Conservation (phyloP, 2,888 invertebrate genomes). For the Automeris io region DNA sequence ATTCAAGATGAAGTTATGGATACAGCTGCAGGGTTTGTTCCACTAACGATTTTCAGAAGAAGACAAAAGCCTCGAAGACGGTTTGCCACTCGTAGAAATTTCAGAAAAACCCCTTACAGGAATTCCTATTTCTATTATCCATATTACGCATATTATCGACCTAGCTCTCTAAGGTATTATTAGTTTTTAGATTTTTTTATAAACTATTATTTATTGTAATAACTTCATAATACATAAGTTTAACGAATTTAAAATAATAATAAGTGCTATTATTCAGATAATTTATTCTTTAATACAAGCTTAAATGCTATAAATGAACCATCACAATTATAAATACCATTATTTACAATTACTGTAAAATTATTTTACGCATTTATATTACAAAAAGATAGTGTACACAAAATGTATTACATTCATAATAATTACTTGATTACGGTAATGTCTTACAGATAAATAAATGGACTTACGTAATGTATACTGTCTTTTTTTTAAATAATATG, state of each 20-base stretch:
- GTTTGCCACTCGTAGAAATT: constrained; percentile 42
- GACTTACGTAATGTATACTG: constrained; percentile 18
- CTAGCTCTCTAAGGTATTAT: constrained; percentile 61
- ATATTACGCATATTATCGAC: constrained; percentile 46
- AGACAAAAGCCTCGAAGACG: constrained; percentile 33
- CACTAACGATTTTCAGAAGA: constrained; percentile 40
- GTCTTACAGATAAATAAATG: constrained; percentile 21
- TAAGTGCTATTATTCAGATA: constrained; percentile 16
- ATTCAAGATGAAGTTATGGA: constrained; percentile 58
- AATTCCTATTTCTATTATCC: constrained; percentile 41
- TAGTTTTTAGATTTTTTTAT: constrained; percentile 17
- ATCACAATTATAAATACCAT: constrained; percentile 30
- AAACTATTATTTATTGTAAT: not conserved
- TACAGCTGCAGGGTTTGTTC: constrained; percentile 55
- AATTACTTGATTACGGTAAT: constrained; percentile 32
- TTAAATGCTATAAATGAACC: constrained; percentile 42
- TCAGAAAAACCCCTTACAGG: constrained; percentile 40
- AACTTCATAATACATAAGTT: not conserved
- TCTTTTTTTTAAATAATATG: constrained; percentile 27
- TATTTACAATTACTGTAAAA: constrained; percentile 35
- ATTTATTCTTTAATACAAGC: constrained; percentile 49
- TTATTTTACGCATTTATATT: constrained; percentile 25
- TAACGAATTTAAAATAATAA: constrained; percentile 11
- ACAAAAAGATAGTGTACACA: constrained; percentile 37
- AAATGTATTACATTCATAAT: constrained; percentile 43